Conservation (phyloP, 2,888 invertebrate genomes). For the Eudasyphora cyanicolor region DNA sequence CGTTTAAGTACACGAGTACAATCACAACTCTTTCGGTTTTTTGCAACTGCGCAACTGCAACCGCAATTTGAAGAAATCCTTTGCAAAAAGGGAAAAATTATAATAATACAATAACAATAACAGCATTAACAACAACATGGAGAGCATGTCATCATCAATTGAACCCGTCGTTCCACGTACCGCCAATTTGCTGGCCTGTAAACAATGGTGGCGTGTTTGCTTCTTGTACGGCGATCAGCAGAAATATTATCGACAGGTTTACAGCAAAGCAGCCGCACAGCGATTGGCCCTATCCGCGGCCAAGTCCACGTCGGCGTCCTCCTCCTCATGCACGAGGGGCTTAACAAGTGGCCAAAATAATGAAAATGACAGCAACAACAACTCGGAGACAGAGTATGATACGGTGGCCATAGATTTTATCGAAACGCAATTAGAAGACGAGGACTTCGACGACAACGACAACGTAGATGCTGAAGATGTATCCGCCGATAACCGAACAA, state of each 20-base stretch:
- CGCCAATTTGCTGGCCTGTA: conserved; percentile 89
- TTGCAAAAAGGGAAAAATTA: conserved; percentile 54
- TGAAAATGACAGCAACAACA: conserved; percentile 67
- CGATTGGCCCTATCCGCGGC: conserved; percentile 80
- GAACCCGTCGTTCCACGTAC: conserved; percentile 81
- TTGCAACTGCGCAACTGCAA: neutral
- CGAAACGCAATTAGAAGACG: conserved; percentile 67
- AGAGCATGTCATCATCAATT: conserved; percentile 75
- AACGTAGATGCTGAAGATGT: conserved; percentile 55
- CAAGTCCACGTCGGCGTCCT: conserved; percentile 57
- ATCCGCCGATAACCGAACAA: conserved; percentile 8
- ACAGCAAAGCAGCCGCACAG: conserved; percentile 83
- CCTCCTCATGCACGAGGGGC: conserved; percentile 36
- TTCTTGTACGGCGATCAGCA: conserved; percentile 93
- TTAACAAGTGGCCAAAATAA: conserved; percentile 65
- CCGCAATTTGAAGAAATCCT: conserved; percentile 21
- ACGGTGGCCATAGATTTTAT: conserved; percentile 68
- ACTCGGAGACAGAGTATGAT: conserved; percentile 66
- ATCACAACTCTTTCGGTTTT: neutral
- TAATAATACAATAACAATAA: conserved; percentile 54
- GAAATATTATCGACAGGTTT: conserved; percentile 91
- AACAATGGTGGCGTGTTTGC: conserved; percentile 94
- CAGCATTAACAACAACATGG: conserved; percentile 69
- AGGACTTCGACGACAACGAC: conserved; percentile 59
- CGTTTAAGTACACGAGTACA: conserved; percentile 46